Evolutionary conservation across 1,140 invertebrate species (phyloP).

Genomic region (Drosophila sechellia): DNA sequence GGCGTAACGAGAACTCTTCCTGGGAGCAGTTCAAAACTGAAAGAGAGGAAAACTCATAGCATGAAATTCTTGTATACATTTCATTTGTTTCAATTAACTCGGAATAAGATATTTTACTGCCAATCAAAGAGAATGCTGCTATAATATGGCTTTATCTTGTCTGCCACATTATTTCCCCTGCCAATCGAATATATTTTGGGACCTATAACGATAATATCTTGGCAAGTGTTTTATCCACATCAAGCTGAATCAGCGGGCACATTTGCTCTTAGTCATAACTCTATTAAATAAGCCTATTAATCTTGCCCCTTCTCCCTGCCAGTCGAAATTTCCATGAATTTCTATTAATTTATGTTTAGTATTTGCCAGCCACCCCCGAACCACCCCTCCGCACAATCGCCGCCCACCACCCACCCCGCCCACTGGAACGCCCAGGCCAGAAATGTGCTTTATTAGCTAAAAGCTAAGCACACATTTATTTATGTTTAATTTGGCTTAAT

Average conservation of each 20-base stretch:
- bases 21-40: slow-evolving; percentile 20
- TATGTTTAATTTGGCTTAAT: slow-evolving; percentile 71
- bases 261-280: slow-evolving; percentile 58
- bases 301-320: slow-evolving; percentile 38
- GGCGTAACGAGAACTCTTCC: slow-evolving; percentile 28
- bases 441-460: slow-evolving; percentile 61
- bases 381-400: background rate
- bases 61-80: no score
- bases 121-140: slow-evolving; percentile 2
- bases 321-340: slow-evolving; percentile 57
- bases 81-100: no score
- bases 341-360: slow-evolving; percentile 70
- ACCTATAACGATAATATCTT: slow-evolving; percentile 11
- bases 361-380: slow-evolving; percentile 2
- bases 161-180: background rate
- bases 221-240: slow-evolving; percentile 28
- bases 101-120: background rate
- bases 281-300: slow-evolving; percentile 66
- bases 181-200: slow-evolving; percentile 14
- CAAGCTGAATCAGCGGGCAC: slow-evolving; percentile 14
- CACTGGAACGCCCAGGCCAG: slow-evolving; percentile 14
- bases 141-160: no score
- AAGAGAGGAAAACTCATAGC: slow-evolving; percentile 8
- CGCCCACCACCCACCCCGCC: background rate
- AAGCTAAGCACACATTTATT: slow-evolving; percentile 69